Evolutionary conservation across 2,113 vertebrate genomes (phyloP), one percentile per base, ranked within the genome.

Genomic region (Melanocharis versteri): DNA sequence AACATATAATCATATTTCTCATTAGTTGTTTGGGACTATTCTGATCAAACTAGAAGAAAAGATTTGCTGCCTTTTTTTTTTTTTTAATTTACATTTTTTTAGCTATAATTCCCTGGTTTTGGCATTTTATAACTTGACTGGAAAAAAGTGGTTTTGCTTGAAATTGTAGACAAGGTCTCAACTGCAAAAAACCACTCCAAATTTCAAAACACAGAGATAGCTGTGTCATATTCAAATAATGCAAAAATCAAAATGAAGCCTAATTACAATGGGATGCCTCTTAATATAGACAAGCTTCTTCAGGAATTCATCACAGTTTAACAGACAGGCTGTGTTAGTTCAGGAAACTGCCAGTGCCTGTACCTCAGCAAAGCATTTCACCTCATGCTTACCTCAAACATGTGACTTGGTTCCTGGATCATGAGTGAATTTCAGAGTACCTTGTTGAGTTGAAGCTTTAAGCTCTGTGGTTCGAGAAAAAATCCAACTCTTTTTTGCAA

Each of bases 21-120:
- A 78, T 42, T 28, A 76, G 24, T 69, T 87, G 19, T 89, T 97
- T 96, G n/a, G 40, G 15, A 80, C 80, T 94, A 81, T 73, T 91
- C 30, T 51, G 37, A 71, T 89, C 61, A 95, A 97, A 95, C 12
- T 61, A 85, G 47, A 42, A 94, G 50, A 95, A 94, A 93, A 85
- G 8, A 31, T 39, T 24, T 51, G 10, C 37, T 28, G 3, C 9
- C 5, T 48, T 42, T 61, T 20, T 30, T 17, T n/a, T 35, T 18
- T 54, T 65, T 72, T 66, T 5, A 31, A 61, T 42, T 62, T 85
- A 33, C 13, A 18, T 60, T 92, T 89, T 81, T 90, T 10, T 8
- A 50, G 15, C 79, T 71, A 61, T 62, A 61, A 72, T 64, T 92
- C 30, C 50, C 10, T 35, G 10, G 60, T 72, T 94, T 93, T 90